These are phyloP conservation scores for Trachymyrmex cornetzi DNA, from an alignment of 1,140 invertebrate genomes.

Conservation along the genomic window DNA sequence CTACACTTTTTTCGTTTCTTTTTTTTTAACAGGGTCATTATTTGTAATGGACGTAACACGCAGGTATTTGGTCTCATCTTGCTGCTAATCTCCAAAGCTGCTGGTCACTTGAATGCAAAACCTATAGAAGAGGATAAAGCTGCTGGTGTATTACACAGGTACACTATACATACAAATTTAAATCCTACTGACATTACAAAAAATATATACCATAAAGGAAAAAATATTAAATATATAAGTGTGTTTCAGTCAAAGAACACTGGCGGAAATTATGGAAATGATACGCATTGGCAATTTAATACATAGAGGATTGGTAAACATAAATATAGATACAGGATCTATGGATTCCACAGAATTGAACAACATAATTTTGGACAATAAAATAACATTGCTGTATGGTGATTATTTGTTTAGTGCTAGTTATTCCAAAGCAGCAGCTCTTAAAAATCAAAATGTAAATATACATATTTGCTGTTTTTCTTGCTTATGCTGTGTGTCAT, in stretches of 20 bases:
- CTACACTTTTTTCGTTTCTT: background rate
- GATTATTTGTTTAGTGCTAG: constrained; percentile 97
- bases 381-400: constrained; percentile 96
- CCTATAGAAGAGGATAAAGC: constrained; percentile 94
- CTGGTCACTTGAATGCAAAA: constrained; percentile 92
- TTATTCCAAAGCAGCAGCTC: constrained; percentile 93
- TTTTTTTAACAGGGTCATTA: constrained; percentile 89
- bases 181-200: background rate
- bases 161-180: constrained; percentile 42
- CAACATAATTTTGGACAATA: constrained; percentile 97
- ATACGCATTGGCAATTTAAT: constrained; percentile 98
- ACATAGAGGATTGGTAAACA: constrained; percentile 96
- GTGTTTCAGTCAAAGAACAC: constrained; percentile 91
- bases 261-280: constrained; percentile 99
- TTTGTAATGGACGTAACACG: constrained; percentile 96
- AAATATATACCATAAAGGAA: constrained; percentile 1
- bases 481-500: background rate
- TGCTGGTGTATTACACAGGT: constrained; percentile 92
- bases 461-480: background rate
- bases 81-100: constrained; percentile 96
- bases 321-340: constrained; percentile 88
- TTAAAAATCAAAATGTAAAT: constrained; percentile 91
- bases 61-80: constrained; percentile 97
- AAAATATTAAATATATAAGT: constrained; percentile 27
- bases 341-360: constrained; percentile 88